Evolutionary conservation across 2,113 vertebrate species (phyloP).

Genomic region (Struthidea cinerea): DNA sequence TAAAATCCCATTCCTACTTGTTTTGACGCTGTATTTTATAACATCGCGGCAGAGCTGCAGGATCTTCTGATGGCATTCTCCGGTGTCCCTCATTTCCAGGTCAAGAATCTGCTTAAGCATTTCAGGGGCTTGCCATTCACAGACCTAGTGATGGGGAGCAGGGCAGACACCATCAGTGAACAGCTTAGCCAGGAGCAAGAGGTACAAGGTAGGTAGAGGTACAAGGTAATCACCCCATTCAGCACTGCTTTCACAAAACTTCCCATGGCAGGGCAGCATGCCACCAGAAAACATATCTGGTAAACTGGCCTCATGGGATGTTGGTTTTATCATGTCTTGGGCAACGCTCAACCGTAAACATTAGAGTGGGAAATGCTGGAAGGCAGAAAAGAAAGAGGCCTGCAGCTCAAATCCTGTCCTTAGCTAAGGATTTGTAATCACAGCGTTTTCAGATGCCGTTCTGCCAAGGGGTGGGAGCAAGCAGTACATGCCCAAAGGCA

Average conservation of each 20-base stretch:
- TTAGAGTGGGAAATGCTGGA: background rate
- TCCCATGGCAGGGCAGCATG: background rate
- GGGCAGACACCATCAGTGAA: background rate
- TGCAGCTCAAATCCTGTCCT: background rate
- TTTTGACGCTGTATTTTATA: slow-evolving; percentile 86
- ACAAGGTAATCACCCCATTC: background rate
- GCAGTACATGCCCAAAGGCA: background rate
- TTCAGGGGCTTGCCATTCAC: slow-evolving; percentile 81
- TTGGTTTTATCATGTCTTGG: background rate
- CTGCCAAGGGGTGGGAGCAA: background rate
- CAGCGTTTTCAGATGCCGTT: background rate
- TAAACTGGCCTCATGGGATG: background rate
- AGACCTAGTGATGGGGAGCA: slow-evolving; percentile 71
- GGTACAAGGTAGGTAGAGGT: too few relatives aligned
- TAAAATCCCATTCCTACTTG: slow-evolving; percentile 66
- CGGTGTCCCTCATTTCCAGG: slow-evolving; percentile 76
- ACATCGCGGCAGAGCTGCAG: slow-evolving; percentile 79
- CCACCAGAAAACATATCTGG: background rate
- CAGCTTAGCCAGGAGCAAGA: background rate
- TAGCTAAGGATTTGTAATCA: background rate
- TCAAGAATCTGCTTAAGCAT: slow-evolving; percentile 78
- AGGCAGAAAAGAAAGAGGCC: background rate
- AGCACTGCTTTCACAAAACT: background rate
- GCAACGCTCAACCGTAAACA: background rate
- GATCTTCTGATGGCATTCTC: slow-evolving; percentile 76